Conservation (phyloP, 1,140 invertebrate genomes). For the Lepidurus packardi region DNA sequence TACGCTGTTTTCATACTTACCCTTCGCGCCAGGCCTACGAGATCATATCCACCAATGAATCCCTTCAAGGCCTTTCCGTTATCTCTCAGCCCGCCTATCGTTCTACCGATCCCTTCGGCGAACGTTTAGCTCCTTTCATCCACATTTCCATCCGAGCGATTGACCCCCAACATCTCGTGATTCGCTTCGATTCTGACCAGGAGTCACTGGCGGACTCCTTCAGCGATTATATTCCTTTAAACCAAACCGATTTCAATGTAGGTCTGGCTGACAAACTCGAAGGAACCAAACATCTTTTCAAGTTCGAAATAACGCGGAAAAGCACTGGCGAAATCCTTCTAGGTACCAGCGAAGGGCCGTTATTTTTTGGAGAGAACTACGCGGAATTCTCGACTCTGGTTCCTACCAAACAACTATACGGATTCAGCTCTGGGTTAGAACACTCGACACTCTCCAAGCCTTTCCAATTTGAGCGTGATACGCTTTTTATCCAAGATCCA, state of each 20-base stretch:
- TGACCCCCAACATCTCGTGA: conserved; percentile 29
- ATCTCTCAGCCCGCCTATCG: conserved; percentile 8
- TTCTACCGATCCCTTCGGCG: neutral
- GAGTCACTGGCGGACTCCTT: neutral
- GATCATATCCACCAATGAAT: neutral
- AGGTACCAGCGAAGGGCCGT: conserved; percentile 28
- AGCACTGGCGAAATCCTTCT: conserved; percentile 24
- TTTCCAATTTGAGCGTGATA: neutral
- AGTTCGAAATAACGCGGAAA: conserved; percentile 19
- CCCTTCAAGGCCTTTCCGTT: neutral
- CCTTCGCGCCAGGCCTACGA: conserved; percentile 31
- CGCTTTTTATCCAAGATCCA: neutral
- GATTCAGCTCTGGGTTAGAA: conserved; percentile 2
- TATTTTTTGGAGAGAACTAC: conserved; percentile 30
- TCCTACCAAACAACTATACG: conserved; percentile 26
- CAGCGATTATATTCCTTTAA: conserved; percentile 17
- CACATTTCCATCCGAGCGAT: conserved; percentile 22
- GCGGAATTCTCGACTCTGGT: conserved; percentile 30
- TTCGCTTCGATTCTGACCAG: neutral
- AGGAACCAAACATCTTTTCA: conserved; percentile 25
- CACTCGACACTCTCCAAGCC: neutral
- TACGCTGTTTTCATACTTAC: conserved; percentile 30
- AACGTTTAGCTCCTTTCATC: neutral
- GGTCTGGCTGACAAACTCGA: neutral
- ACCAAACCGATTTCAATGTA: conserved; percentile 27